Conservation (phyloP, 1,140 invertebrate species). For the Eciton burchellii region DNA sequence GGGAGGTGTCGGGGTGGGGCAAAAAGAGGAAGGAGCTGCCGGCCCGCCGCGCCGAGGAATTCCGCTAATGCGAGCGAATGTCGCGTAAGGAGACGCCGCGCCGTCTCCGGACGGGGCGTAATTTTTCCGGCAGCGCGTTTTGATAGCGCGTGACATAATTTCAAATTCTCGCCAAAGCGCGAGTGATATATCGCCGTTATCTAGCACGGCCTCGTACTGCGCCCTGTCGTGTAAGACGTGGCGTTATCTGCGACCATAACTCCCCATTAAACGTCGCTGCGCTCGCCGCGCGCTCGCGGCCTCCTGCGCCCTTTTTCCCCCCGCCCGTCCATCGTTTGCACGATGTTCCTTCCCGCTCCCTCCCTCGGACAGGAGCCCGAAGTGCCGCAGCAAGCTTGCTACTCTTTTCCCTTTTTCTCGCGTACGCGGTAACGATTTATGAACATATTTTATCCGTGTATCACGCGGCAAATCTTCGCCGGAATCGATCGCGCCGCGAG, state of each 20-base stretch:
- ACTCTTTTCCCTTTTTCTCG: conserved; percentile 63
- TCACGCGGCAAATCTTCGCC: conserved; percentile 80
- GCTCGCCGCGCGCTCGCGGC: conserved; percentile 64
- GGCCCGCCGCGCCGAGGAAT: background rate
- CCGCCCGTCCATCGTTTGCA: too few species aligned
- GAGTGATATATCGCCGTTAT: conserved; percentile 64
- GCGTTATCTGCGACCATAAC: conserved; percentile 77
- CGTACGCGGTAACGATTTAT: conserved; percentile 80
- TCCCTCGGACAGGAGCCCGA: conserved; percentile 4
- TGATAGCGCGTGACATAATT: conserved; percentile 54
- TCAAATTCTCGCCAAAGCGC: conserved; percentile 57
- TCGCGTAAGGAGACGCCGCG: background rate
- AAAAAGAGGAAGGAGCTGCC: too few species aligned
- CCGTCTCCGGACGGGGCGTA: conserved; percentile 25
- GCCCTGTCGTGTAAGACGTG: conserved; percentile 52
- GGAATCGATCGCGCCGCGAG: conserved; percentile 73
- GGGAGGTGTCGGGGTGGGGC: too few species aligned
- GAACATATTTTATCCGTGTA: conserved; percentile 84
- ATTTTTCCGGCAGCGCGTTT: conserved; percentile 44
- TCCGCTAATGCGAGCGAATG: conserved; percentile 3
- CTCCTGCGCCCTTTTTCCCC: conserved; percentile 28
- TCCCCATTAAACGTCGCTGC: conserved; percentile 79
- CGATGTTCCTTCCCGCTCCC: conserved; percentile 1
- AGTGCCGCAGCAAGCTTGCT: conserved; percentile 60
- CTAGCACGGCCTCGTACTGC: conserved; percentile 57